A percentile compares a stretch with the other conserved stretches of the same genome.
Conservation (phyloP, 2,888 invertebrate genomes). For the Cataglyphis rosenhaueri region DNA sequence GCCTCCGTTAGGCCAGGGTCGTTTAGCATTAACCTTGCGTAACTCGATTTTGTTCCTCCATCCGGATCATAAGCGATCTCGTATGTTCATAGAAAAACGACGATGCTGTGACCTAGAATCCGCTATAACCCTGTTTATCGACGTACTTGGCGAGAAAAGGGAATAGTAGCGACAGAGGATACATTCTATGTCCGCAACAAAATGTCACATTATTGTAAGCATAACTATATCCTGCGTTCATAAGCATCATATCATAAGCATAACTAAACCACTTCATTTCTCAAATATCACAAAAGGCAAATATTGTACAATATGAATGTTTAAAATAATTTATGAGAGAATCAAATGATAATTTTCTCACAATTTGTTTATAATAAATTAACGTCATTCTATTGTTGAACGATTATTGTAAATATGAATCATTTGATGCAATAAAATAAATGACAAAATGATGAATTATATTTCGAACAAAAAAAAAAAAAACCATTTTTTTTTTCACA, state of each 20-base stretch:
- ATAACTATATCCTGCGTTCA: not conserved
- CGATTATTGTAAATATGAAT: not conserved
- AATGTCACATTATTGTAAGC: not conserved
- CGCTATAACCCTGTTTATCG: constrained; percentile 5
- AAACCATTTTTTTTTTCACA: not conserved
- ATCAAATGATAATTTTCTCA: not conserved
- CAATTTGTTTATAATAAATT: not conserved
- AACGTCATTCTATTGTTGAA: not conserved
- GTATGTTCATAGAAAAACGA: constrained; percentile 20
- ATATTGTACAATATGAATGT: not conserved
- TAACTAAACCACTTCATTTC: not conserved
- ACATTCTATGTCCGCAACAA: not conserved
- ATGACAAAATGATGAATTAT: not conserved
- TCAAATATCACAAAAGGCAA: not conserved
- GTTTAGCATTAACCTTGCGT: constrained; percentile 33
- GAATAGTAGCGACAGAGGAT: not conserved
- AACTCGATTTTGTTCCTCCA: constrained; percentile 32
- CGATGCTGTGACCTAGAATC: constrained; percentile 18
- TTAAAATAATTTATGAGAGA: not conserved
- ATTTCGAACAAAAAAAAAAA: not conserved
- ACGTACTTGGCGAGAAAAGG: not conserved
- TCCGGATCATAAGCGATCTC: constrained; percentile 26
- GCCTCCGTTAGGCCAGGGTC: constrained; percentile 18
- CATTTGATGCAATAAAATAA: not conserved
- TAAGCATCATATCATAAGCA: too few species aligned